phyloP scores from a whole-genome alignment of 1,140 invertebrate species.

The Diachasmimorpha longicaudata region DNA sequence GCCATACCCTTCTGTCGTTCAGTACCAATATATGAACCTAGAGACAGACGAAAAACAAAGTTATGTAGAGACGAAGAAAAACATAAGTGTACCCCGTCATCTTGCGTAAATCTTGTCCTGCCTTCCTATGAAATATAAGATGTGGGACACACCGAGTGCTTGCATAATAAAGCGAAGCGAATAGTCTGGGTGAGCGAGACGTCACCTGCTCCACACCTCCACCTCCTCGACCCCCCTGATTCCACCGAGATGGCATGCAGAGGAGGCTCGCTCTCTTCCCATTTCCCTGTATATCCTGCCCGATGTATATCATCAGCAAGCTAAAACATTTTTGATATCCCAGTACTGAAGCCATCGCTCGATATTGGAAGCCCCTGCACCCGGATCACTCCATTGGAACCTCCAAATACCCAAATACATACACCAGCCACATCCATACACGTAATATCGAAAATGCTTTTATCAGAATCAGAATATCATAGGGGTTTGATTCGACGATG shows the following conservation, averaged over 20 bases:
- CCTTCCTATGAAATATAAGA: slow-evolving; percentile 24
- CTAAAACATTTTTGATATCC: slow-evolving; percentile 20
- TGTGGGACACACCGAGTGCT: slow-evolving; percentile 23
- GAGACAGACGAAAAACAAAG: background rate
- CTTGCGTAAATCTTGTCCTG: slow-evolving; percentile 19
- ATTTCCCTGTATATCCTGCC: background rate
- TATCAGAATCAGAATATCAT: background rate
- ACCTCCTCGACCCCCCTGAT: background rate
- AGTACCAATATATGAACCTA: background rate
- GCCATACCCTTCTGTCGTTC: background rate
- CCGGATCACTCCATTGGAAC: background rate
- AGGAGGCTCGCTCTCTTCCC: background rate
- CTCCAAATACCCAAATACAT: background rate
- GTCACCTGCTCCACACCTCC: slow-evolving; percentile 15
- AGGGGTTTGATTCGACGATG: background rate
- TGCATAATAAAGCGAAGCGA: slow-evolving; percentile 23
- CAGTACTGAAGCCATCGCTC: background rate
- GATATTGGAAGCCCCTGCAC: background rate
- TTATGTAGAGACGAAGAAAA: background rate
- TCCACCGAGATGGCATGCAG: background rate
- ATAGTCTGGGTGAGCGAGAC: background rate
- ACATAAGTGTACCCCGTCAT: slow-evolving; percentile 3
- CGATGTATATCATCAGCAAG: slow-evolving; percentile 1
- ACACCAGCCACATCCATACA: background rate
- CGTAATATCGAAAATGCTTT: background rate